Evolutionary conservation across 2,888 invertebrate species (phyloP).

Genomic region (Cremastinae sp.): DNA sequence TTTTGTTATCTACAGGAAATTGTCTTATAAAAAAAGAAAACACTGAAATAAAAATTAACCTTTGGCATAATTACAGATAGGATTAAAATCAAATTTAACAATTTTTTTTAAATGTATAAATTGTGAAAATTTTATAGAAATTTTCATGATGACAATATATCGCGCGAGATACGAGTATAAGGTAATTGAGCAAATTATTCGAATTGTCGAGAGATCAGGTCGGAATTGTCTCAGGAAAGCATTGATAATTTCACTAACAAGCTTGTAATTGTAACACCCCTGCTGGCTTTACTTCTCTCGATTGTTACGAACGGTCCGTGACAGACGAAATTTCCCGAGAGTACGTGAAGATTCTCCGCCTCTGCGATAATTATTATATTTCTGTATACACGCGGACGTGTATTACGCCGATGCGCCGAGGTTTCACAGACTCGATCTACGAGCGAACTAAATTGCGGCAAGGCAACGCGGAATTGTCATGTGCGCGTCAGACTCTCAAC

Average conservation of each 20-base stretch:
- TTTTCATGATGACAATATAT: background rate
- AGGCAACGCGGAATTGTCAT: constrained; percentile 42
- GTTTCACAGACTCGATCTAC: constrained; percentile 25
- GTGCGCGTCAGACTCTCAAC: constrained; percentile 1
- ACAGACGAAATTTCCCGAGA: constrained; percentile 58
- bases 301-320: constrained; percentile 37
- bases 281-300: constrained; percentile 13
- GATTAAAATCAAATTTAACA: no score
- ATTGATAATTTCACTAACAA: constrained; percentile 56
- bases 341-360: constrained; percentile 34
- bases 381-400: constrained; percentile 17
- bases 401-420: background rate
- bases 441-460: constrained; percentile 50
- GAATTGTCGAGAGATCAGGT: constrained; percentile 6
- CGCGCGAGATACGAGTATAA: no score
- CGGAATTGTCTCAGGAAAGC: constrained; percentile 20
- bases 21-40: no score
- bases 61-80: no score
- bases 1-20: no score
- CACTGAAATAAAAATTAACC: no score
- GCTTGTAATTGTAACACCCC: constrained; percentile 51
- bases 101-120: no score
- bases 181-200: background rate
- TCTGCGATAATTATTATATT: constrained; percentile 3
- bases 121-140: no score